Base-by-base conservation (phyloP, 2,113 vertebrate species). In the Scartelaos histophorus region DNA sequence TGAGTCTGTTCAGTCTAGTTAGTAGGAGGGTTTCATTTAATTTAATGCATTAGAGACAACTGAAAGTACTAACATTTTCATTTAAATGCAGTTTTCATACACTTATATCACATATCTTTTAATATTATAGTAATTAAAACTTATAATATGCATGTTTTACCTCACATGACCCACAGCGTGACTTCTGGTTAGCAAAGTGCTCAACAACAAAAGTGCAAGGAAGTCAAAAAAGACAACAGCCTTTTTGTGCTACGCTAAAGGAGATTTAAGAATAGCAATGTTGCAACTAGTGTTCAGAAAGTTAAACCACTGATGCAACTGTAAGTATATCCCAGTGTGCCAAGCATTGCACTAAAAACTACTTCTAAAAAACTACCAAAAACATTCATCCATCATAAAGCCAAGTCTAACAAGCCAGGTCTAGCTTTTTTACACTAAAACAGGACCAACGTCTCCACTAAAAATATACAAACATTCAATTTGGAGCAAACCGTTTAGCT, bases 181-280 rank as follows among this genome's bases (percentile, higher is more conserved):
- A 57, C 29, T 66, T 54, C 61, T 21, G 53, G 56, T 79, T 61
- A 61, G 34, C 73, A 53, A 72, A 78, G 69, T n/a, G 49, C 66
- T 64, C 66, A 70, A 69, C 58, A 75, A 66, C 80, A 78, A 38
- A 64, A 68, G 45, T 60, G 43, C 62, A 71, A 61, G 70, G 46
- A 47, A 78, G 69, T 66, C 66, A 79, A 87, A 76, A 82, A 81
- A 60, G 65, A 51, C 76, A 76, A 85, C 72, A 22, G 47, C 25
- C 25, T 61, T 25, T 61, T 34, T 61, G 58, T 61, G 69, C 51
- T 74, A 54, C 73, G 67, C 75, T 76, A 45, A 67, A 72, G 56
- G 51, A 72, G 61, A 78, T 71, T 69, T 21, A 81, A 61, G 58
- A 61, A 61, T 34, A 61, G 66, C 46, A 80, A 76, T 72, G 74